Conservation (phyloP, 2,113 vertebrate genomes). For the Laterallus jamaicensis region DNA sequence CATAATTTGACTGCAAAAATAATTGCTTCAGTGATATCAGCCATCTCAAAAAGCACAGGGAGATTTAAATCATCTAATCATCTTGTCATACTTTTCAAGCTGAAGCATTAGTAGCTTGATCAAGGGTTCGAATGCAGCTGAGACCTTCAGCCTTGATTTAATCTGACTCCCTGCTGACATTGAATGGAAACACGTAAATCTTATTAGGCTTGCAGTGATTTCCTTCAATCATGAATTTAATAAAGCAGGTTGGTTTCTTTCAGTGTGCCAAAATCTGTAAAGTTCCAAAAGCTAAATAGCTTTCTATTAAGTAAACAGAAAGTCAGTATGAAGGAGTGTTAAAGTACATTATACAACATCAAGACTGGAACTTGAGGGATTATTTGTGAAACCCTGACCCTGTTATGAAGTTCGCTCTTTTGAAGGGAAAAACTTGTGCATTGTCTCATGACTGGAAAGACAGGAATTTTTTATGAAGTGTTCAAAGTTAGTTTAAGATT, state of each 20-base stretch:
- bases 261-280: constrained; percentile 14
- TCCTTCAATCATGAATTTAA: constrained; percentile 45
- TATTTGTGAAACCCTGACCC: background rate
- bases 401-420: background rate
- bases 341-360: background rate
- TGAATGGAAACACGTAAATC: constrained; percentile 47
- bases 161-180: constrained; percentile 29
- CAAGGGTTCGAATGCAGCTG: constrained; percentile 40
- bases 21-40: background rate
- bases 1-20: constrained; percentile 8
- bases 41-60: background rate
- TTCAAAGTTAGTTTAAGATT: background rate
- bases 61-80: constrained; percentile 46
- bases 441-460: background rate
- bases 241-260: constrained; percentile 18
- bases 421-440: background rate
- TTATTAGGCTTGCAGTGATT: constrained; percentile 46
- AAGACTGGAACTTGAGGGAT: background rate
- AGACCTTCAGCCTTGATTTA: constrained; percentile 65
- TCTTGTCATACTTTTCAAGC: constrained; percentile 35
- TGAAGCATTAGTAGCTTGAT: constrained; percentile 40
- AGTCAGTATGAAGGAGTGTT: background rate
- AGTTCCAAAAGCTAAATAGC: constrained; percentile 27
- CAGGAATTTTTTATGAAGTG: background rate
- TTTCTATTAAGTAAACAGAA: constrained; percentile 44